Evolutionary conservation across 2,113 vertebrate species (phyloP).

Genomic region (Colaptes auratus): DNA sequence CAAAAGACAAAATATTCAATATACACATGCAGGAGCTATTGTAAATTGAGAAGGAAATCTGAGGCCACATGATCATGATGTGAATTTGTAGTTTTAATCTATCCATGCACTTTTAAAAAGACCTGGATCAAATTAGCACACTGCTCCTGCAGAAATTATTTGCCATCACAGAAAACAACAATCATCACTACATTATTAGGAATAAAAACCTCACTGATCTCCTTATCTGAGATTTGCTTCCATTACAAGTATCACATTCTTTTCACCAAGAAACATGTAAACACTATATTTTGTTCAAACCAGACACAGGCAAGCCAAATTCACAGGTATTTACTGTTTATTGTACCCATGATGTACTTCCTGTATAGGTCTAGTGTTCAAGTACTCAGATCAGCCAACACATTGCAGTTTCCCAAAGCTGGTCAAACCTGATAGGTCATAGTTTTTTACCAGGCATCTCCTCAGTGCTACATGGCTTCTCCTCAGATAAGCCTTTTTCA

Average conservation of each 20-base stretch:
- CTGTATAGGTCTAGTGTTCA: not conserved
- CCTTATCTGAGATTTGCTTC: not conserved
- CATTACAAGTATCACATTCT: not conserved
- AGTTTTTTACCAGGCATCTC: not conserved
- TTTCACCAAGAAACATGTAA: not conserved
- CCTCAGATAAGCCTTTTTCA: not conserved
- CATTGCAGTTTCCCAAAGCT: not conserved
- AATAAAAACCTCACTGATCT: not conserved
- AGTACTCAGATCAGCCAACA: not conserved
- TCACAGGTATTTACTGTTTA: not conserved
- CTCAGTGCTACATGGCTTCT: not conserved
- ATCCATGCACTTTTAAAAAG: not conserved
- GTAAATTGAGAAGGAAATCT: not conserved
- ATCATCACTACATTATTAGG: not conserved
- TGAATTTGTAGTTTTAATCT: conserved; percentile 25
- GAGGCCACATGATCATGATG: not conserved
- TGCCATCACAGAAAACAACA: not conserved
- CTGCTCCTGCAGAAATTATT: not conserved
- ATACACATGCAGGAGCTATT: not conserved
- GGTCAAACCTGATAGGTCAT: not conserved
- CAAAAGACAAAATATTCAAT: not conserved
- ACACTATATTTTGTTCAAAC: not conserved
- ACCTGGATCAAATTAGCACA: not conserved
- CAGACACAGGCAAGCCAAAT: not conserved
- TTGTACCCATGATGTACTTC: not conserved